These are phyloP conservation scores for Teleogryllus occipitalis DNA, from an alignment of 1,140 invertebrate species.

Conservation along the genomic window DNA sequence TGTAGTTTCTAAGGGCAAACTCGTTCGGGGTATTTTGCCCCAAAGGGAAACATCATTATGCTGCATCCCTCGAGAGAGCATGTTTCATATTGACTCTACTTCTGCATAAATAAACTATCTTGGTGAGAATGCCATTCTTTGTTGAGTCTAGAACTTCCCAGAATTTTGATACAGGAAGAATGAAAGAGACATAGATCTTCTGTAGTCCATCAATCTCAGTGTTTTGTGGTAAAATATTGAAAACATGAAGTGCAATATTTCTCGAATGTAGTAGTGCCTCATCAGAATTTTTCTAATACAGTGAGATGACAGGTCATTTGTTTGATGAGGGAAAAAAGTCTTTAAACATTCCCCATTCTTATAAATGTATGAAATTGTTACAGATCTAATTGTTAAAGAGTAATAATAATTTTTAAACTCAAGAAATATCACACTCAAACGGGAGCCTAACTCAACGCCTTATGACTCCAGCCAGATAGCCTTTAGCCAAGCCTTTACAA, in stretches of 20 bases:
- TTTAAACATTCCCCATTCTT: conserved; percentile 5
- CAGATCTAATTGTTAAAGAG: background rate
- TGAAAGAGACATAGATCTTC: background rate
- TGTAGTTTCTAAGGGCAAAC: background rate
- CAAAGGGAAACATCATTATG: background rate
- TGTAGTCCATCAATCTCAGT: background rate
- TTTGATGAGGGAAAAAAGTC: background rate
- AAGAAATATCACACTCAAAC: background rate
- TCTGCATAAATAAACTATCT: background rate
- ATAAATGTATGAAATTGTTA: conserved; percentile 1
- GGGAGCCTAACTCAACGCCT: background rate
- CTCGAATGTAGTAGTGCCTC: background rate
- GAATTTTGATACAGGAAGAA: background rate
- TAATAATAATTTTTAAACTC: background rate
- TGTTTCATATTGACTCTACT: background rate
- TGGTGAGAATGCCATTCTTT: background rate
- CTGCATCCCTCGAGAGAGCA: background rate
- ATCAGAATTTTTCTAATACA: conserved; percentile 6
- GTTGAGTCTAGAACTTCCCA: background rate
- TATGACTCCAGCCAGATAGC: conserved; percentile 3
- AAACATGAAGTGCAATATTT: background rate
- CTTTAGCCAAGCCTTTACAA: background rate
- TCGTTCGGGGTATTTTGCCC: background rate
- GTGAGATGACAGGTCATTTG: background rate
- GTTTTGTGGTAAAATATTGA: background rate